Percentiles rank a stretch among this genome's conserved stretches.
These are phyloP conservation scores for Cecropterus lyciades DNA, from an alignment of 1,140 invertebrate genomes.

Conservation along the genomic window DNA sequence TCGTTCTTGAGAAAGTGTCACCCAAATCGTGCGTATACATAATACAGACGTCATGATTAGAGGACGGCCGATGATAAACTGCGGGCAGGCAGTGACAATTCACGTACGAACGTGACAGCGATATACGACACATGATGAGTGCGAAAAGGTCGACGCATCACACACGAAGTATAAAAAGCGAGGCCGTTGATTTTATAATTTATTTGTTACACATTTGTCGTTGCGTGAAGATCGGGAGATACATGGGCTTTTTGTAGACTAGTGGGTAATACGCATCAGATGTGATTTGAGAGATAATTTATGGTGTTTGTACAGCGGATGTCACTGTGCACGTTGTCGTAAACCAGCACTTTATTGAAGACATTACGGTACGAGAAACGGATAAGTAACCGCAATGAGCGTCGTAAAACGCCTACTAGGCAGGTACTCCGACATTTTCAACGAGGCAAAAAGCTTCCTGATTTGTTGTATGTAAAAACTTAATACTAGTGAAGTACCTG, in stretches of 20 bases:
- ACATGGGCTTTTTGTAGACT: conserved; percentile 80
- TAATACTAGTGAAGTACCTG: conserved; percentile 1
- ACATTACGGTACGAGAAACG: conserved; percentile 56
- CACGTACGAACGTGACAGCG: conserved; percentile 52
- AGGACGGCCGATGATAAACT: conserved; percentile 73
- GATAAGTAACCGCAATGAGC: conserved; percentile 55
- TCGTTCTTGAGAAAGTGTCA: conserved; percentile 58
- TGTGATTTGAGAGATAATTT: conserved; percentile 82
- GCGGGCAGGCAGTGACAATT: conserved; percentile 67
- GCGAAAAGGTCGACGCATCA: conserved; percentile 52
- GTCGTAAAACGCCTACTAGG: conserved; percentile 47
- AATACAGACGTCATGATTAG: conserved; percentile 77
- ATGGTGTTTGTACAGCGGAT: conserved; percentile 75
- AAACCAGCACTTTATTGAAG: conserved; percentile 65
- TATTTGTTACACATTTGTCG: conserved; percentile 84
- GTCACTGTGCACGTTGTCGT: conserved; percentile 60
- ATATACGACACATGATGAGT: conserved; percentile 38
- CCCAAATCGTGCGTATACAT: conserved; percentile 64
- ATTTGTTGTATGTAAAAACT: conserved; percentile 10
- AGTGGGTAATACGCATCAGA: conserved; percentile 76
- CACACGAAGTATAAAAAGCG: conserved; percentile 73
- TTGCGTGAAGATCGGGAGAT: conserved; percentile 82
- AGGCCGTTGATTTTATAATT: conserved; percentile 82
- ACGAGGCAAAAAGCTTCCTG: conserved; percentile 13
- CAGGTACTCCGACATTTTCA: conserved; percentile 17